Percentiles rank a stretch among this genome's conserved stretches.
Conservation (phyloP, 2,888 invertebrate species). For the Nebria brevicollis region DNA sequence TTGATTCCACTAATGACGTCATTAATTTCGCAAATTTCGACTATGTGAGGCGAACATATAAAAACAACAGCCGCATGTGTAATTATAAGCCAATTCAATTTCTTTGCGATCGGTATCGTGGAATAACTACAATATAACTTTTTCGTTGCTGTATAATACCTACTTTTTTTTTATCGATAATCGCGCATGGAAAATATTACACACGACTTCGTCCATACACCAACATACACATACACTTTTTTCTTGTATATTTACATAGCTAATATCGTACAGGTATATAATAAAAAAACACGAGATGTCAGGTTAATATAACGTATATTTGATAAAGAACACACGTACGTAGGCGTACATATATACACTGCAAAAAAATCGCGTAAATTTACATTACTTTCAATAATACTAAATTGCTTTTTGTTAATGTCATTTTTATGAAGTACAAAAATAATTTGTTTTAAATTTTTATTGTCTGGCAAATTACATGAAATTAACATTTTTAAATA, state of each 20-base stretch:
- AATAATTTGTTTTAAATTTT: too few relatives aligned
- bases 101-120: neutral
- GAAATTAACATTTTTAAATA: too few relatives aligned
- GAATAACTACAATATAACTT: neutral
- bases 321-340: neutral
- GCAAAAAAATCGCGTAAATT: too few relatives aligned
- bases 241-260: conserved; percentile 10
- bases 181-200: conserved; percentile 5
- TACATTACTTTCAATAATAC: too few relatives aligned
- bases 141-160: neutral
- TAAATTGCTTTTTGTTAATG: too few relatives aligned
- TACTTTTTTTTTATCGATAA: conserved; percentile 15
- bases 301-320: conserved; percentile 9
- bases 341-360: too few relatives aligned
- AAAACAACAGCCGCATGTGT: neutral
- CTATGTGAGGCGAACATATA: neutral
- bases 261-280: conserved; percentile 16
- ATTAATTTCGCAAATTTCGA: neutral
- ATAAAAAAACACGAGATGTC: conserved; percentile 5
- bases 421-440: too few relatives aligned
- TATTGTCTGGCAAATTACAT: too few relatives aligned
- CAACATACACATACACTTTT: neutral
- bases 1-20: neutral
- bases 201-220: neutral
- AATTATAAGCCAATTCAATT: neutral